Evolutionary conservation across 2,113 vertebrate species (phyloP).

Genomic region (Pterocles orientalis): DNA sequence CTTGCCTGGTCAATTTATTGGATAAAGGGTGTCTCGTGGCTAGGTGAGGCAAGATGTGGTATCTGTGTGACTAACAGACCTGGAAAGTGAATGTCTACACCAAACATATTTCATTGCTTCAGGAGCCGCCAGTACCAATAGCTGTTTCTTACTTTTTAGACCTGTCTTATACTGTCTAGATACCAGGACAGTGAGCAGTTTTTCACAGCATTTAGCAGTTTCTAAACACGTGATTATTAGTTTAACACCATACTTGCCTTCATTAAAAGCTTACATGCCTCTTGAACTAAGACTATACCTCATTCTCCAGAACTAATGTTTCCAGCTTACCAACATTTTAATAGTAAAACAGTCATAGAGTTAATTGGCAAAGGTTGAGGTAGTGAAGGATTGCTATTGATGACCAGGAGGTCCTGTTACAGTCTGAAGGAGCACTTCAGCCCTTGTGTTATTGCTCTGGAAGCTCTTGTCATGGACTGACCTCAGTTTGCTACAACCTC

Average conservation of each 20-base stretch:
- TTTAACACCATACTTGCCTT: neutral
- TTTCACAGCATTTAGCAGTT: neutral
- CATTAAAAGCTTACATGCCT: neutral
- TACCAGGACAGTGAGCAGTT: neutral
- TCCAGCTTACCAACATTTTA: neutral
- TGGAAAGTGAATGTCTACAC: neutral
- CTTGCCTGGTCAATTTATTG: slow-evolving; percentile 39
- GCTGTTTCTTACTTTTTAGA: neutral
- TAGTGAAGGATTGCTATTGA: neutral
- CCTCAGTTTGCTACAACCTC: neutral
- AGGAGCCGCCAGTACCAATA: neutral
- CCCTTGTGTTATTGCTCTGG: neutral
- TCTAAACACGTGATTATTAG: neutral
- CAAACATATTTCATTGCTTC: slow-evolving; percentile 3
- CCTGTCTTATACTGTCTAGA: neutral
- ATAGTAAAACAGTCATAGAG: slow-evolving; percentile 1
- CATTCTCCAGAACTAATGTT: neutral
- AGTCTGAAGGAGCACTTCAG: neutral
- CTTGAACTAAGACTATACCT: neutral
- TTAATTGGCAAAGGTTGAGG: neutral
- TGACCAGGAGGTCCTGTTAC: neutral
- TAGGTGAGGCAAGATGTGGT: slow-evolving; percentile 35
- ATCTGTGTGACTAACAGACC: neutral
- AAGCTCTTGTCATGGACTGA: neutral
- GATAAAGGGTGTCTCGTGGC: neutral